Conservation (phyloP, 2,797 vertebrate genomes). For the Phoebastria nigripes region DNA sequence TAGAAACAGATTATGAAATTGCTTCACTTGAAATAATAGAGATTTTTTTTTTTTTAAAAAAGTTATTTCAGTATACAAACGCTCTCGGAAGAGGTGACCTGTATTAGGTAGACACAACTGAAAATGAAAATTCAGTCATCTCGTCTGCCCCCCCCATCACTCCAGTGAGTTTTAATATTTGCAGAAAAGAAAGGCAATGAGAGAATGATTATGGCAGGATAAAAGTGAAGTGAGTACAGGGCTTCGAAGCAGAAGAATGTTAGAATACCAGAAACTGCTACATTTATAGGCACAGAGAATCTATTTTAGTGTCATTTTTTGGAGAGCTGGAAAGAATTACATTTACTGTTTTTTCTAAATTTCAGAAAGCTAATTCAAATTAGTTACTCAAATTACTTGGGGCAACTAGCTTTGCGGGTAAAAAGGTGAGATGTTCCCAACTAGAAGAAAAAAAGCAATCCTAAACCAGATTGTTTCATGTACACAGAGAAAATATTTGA, state of each 20-base stretch:
- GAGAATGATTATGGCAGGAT: not conserved
- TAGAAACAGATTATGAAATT: not conserved
- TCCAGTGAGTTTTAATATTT: not conserved
- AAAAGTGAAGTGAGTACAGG: not conserved
- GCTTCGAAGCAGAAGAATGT: not conserved
- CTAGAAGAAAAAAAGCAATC: not conserved
- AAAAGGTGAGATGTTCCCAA: not conserved
- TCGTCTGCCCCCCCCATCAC: not conserved
- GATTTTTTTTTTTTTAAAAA: too few relatives aligned
- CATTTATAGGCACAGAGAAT: not conserved
- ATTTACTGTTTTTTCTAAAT: not conserved
- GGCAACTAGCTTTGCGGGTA: not conserved
- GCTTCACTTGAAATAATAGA: not conserved
- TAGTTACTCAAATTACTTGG: not conserved
- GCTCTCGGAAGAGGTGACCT: accelerated
- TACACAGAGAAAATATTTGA: not conserved
- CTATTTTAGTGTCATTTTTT: not conserved
- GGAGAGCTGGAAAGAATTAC: not conserved
- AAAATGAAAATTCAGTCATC: not conserved
- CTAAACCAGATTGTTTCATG: not conserved
- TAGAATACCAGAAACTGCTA: not conserved
- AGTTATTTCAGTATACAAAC: not conserved
- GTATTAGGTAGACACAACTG: not conserved
- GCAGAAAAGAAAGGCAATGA: not conserved
- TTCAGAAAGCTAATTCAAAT: not conserved